Conservation (phyloP, 92 coral and sea anemone genomes). For the Epizoanthus stellaris region DNA sequence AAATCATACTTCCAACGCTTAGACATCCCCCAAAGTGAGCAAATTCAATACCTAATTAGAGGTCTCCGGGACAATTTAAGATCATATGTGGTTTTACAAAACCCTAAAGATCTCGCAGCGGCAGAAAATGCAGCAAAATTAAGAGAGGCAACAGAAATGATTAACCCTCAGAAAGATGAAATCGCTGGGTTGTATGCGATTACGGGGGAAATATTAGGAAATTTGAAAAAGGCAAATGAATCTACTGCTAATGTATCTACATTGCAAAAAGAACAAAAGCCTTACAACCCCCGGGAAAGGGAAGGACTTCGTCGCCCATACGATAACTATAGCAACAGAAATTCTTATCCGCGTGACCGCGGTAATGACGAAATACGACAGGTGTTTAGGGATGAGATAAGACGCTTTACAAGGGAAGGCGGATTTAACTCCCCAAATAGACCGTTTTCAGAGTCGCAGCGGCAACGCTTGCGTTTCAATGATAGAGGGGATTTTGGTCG, state of each 20-base stretch:
- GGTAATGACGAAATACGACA: neutral
- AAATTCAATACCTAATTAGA: neutral
- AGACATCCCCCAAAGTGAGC: neutral
- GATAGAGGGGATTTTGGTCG: slow-evolving; percentile 8
- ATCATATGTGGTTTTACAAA: neutral
- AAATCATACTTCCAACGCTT: neutral
- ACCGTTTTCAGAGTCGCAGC: neutral
- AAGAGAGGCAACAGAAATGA: neutral
- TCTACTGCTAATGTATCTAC: neutral
- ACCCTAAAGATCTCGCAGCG: neutral
- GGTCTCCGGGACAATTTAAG: neutral
- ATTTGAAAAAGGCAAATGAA: too few relatives aligned
- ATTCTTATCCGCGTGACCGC: neutral
- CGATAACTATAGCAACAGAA: too few relatives aligned
- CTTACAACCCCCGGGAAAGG: neutral
- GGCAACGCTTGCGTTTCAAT: slow-evolving; percentile 16
- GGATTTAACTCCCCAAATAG: neutral
- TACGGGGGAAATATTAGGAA: too few relatives aligned
- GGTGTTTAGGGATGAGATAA: too few relatives aligned
- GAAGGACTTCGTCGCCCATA: neutral
- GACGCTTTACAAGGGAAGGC: too few relatives aligned
- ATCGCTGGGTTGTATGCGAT: too few relatives aligned
- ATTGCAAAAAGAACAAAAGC: neutral
- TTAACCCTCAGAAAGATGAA: too few relatives aligned
- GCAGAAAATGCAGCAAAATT: neutral